Evolutionary conservation across 2,113 vertebrate species (phyloP), one percentile per base, ranked within the genome.

Genomic region (Corythornis cristatus): DNA sequence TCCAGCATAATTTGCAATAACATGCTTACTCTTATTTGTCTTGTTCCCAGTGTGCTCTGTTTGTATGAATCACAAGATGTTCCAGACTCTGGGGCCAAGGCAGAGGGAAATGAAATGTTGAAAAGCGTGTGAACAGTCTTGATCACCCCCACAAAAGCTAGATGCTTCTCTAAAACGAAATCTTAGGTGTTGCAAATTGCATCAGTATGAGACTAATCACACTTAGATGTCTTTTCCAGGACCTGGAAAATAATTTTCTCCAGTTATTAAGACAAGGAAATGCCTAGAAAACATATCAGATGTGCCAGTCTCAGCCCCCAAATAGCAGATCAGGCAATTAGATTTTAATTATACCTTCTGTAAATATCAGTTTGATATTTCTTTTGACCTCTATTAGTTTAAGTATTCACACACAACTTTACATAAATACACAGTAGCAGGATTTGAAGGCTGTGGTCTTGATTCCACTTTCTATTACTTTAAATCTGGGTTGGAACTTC

Each of bases 11-110:
- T 93, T 87, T 84, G 90, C 89, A 89, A 11, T 21, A 19, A 84
- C 57, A 48, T 33, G 66, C 85, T 87, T 28, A 8, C 61, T 64
- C 25, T 1, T 16, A 57, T 50, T 75, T 79, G 45, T 37, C 73
- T 72, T 18, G 45, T 66, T 74, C 76, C 53, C 16, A 9, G 88
- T 79, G 46, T 64, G 92, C 79, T 86, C 75, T 90, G 72, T 67
- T 72, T 64, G 46, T 4, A 4, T 3, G 37, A 94, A 86, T 83
- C 89, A 93, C 70, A 12, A 33, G 68, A 50, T 10, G 71, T 89
- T 65, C 92, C 93, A 89, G 78, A 1, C 66, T 90, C 89, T n/a
- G 84, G 77, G 82, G 84, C 71, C 84, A 62, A 92, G 78, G 77
- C 78, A 75, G 70, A 37, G 74, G 43, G 74, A 83, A 94, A 85